Percentiles rank a stretch among this genome's conserved stretches.
These are phyloP conservation scores for Calidris pugnax DNA, from an alignment of 2,113 vertebrate species.

Conservation along the genomic window DNA sequence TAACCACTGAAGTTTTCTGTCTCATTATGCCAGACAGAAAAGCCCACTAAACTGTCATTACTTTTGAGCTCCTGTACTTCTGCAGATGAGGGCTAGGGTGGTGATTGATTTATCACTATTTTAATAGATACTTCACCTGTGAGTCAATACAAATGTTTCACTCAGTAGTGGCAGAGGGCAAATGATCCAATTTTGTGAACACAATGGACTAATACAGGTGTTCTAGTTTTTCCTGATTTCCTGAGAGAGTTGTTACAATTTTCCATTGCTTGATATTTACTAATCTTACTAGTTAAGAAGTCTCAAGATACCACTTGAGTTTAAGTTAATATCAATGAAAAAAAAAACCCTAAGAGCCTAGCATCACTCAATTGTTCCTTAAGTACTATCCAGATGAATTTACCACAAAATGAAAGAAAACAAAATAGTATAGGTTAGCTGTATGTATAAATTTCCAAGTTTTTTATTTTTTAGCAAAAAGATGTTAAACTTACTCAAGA, in stretches of 20 bases:
- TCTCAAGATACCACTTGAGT: neutral
- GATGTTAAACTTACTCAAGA: neutral
- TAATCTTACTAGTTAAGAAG: neutral
- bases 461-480: neutral
- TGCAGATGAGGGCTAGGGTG: neutral
- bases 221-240: conserved; percentile 9
- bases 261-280: neutral
- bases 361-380: neutral
- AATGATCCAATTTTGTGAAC: conserved; percentile 59
- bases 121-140: conserved; percentile 71
- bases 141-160: conserved; percentile 73
- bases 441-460: neutral
- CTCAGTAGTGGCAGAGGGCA: conserved; percentile 32
- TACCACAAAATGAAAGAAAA: neutral
- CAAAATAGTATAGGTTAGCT: neutral
- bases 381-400: neutral
- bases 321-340: neutral
- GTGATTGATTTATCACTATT: conserved; percentile 66
- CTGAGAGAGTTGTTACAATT: neutral
- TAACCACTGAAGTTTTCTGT: conserved; percentile 63
- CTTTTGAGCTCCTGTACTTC: conserved; percentile 46
- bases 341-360: neutral
- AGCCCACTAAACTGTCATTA: conserved; percentile 68
- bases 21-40: conserved; percentile 70
- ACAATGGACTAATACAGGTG: neutral